Conservation (phyloP, 2,113 vertebrate genomes). For the Hippocampus zosterae region DNA sequence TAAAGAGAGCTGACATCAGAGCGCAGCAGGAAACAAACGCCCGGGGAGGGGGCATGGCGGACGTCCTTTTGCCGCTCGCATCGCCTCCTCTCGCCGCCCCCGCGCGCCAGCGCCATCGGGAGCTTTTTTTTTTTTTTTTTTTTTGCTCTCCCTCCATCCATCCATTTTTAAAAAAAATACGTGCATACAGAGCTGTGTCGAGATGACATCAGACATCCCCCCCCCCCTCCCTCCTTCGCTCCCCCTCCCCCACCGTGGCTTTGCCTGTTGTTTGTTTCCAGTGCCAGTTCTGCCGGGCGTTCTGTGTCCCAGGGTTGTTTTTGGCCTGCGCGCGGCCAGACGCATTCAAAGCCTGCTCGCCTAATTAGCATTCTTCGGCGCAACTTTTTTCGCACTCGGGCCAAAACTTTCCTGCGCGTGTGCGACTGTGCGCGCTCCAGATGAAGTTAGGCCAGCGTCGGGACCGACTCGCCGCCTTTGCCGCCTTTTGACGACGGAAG, state of each 20-base stretch:
- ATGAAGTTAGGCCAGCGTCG: background rate
- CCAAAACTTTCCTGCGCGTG: conserved; percentile 54
- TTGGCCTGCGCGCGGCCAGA: conserved; percentile 69
- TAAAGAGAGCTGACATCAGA: conserved; percentile 99
- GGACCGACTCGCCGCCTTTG: background rate
- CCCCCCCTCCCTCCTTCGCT: conserved; percentile 54
- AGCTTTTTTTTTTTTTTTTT: conserved; percentile 73
- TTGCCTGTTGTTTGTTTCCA: conserved; percentile 69
- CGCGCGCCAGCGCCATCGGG: conserved; percentile 92
- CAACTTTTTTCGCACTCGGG: conserved; percentile 65
- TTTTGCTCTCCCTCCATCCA: conserved; percentile 64
- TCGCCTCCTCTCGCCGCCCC: conserved; percentile 61
- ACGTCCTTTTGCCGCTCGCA: conserved; percentile 87
- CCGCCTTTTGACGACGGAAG: background rate
- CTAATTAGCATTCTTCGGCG: conserved; percentile 71
- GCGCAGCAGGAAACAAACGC: conserved; percentile 87
- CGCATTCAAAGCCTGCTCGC: conserved; percentile 72
- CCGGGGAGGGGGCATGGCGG: conserved; percentile 74
- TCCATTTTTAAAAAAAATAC: conserved; percentile 60
- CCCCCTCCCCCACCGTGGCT: conserved; percentile 51
- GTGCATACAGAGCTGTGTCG: conserved; percentile 69
- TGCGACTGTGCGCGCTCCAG: conserved; percentile 12
- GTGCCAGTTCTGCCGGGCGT: conserved; percentile 74
- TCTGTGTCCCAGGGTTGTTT: conserved; percentile 73
- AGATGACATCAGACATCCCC: conserved; percentile 69